phyloP scores from a whole-genome alignment of 2,888 invertebrate genomes.

The Vesta saturnalis region DNA sequence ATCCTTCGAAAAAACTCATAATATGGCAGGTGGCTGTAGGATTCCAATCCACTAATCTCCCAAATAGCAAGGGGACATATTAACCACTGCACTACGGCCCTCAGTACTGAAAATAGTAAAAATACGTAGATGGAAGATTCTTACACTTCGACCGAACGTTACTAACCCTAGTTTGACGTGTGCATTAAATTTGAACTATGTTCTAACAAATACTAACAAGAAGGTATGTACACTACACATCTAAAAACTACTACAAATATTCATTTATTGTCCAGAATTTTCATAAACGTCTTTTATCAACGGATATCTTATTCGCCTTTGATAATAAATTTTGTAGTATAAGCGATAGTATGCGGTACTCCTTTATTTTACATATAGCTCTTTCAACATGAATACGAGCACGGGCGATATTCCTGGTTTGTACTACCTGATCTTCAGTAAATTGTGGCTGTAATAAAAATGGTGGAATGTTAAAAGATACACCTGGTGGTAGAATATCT shows the following conservation, averaged over 20 bases:
- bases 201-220: background rate
- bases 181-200: no score
- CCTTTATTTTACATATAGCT: conserved; percentile 43
- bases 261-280: background rate
- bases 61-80: no score
- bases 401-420: conserved; percentile 41
- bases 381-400: conserved; percentile 46
- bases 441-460: conserved; percentile 41
- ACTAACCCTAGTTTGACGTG: no score
- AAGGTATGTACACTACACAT: background rate
- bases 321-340: background rate
- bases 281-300: conserved; percentile 11
- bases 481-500: conserved; percentile 43
- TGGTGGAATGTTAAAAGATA: conserved; percentile 46
- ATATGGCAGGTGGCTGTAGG: no score
- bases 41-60: no score
- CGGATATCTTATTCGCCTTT: background rate
- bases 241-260: background rate
- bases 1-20: no score
- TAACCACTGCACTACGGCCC: no score
- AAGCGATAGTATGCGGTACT: conserved; percentile 17
- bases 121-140: no score
- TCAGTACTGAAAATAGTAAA: no score
- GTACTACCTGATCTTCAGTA: conserved; percentile 36
- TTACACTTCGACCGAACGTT: no score